Evolutionary conservation across 1,140 invertebrate species (phyloP), one percentile per base, ranked within the genome.

Genomic region (Ceratitis capitata): DNA sequence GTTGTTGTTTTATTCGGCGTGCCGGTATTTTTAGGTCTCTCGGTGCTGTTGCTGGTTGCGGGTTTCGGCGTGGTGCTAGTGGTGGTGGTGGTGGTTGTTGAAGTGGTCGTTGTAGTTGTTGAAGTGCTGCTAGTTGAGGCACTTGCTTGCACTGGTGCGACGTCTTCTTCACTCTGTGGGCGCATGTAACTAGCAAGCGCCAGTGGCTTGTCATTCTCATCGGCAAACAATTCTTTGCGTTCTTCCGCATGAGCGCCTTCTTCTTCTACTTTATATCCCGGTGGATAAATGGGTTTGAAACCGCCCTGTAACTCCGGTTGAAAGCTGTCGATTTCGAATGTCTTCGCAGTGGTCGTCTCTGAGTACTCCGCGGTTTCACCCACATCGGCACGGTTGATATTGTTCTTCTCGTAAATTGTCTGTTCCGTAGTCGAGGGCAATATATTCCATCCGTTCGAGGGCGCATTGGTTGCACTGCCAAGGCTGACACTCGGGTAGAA

Each of bases 271-370:
- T 85, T 86, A 83, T 91, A 91, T 26, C 88, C 88, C 7, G 89
- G 89, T 19, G 90, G 90, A 85, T 94, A 95, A 74, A 95, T 95
- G 0, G 95, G 95, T 86, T 95, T 94, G 86, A 95, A 96, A 0
- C 95, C 95, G 2, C 95, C 94, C 85, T 95, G 94, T 6, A 95
- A 88, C 87, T 95, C 94, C 0, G 95, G 95, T 86, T 95, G 95
- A 87, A 96, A 96, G 85, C 93, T 95, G 74, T 95, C 94, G 7
- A 94, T 92, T 86, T 95, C 94, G 85, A 95, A 95, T 23, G 91
- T 84, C 87, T 85, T 91, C 29, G 49, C 1, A 1, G 85, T 85
- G 86, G 92, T 92, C 9, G 87, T 86, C 0, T 86, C 83, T 4
- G 88, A 29, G 16, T 45, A 82, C 2, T 84, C 85, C 7, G 86